phyloP scores from a whole-genome alignment of 2,888 invertebrate species.

The Fragum sueziense region DNA sequence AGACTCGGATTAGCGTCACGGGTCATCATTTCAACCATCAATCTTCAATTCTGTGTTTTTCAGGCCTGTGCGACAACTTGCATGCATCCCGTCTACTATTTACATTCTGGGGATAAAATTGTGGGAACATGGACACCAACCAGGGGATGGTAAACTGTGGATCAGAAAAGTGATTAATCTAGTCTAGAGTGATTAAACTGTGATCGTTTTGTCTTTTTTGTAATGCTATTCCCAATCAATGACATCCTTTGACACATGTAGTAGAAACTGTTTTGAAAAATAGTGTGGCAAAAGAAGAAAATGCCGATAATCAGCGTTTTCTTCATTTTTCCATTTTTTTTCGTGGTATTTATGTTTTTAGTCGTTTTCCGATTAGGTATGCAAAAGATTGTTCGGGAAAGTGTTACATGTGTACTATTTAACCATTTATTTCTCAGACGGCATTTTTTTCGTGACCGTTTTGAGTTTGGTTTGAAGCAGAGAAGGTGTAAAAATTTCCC shows the following conservation, averaged over 20 bases:
- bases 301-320: not conserved
- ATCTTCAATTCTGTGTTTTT: not conserved
- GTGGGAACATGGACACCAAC: conserved; percentile 68
- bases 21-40: too few species aligned
- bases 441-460: not conserved
- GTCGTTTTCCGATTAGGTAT: not conserved
- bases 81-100: conserved; percentile 74
- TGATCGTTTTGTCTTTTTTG: too few species aligned
- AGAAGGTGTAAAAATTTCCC: too few species aligned
- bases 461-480: too few species aligned
- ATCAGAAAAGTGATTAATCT: not conserved
- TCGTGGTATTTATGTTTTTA: not conserved
- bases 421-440: not conserved
- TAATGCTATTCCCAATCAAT: too few species aligned
- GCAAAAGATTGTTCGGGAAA: too few species aligned
- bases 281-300: conserved; percentile 3
- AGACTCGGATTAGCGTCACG: too few species aligned
- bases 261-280: not conserved
- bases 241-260: not conserved
- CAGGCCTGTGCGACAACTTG: conserved; percentile 79
- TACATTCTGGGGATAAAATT: conserved; percentile 72
- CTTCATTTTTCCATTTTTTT: not conserved
- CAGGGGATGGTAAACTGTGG: conserved; percentile 67
- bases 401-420: too few species aligned
- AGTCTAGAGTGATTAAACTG: too few species aligned